Percentiles rank a stretch among this genome's conserved stretches.
Conservation (phyloP, 2,113 vertebrate genomes). For the Vulpes ferrilata region DNA sequence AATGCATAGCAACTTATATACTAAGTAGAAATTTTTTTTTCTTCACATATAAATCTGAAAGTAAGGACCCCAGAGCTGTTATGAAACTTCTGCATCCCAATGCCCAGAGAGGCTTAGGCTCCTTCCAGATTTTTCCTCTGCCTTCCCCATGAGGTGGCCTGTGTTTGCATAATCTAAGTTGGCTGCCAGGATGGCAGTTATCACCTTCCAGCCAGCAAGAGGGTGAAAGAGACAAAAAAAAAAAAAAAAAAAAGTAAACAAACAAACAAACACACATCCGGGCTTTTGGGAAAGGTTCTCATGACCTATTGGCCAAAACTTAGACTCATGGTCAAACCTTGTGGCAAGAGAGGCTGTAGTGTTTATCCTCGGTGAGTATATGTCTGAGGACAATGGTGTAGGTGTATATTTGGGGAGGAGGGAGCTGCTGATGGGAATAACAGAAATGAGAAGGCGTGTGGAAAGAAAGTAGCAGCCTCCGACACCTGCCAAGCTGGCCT, state of each 20-base stretch:
- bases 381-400: neutral
- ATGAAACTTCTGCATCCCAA: neutral
- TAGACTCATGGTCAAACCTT: neutral
- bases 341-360: fast-evolving
- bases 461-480: neutral
- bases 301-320: neutral
- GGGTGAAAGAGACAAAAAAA: neutral
- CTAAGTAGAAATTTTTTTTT: neutral
- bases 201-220: neutral
- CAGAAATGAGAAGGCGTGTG: neutral
- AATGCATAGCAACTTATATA: neutral
- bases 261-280: neutral
- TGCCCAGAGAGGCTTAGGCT: neutral
- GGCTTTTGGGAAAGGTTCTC: neutral
- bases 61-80: neutral
- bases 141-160: neutral
- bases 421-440: neutral
- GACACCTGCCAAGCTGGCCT: neutral
- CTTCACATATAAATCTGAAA: neutral
- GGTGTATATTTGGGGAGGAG: fast-evolving
- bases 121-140: neutral
- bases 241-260: neutral
- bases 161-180: neutral
- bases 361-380: neutral
- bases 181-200: neutral